Evolutionary conservation across 2,888 invertebrate genomes (phyloP), one percentile per base, ranked within the genome.

Genomic region (Drosophila meridionalis): DNA sequence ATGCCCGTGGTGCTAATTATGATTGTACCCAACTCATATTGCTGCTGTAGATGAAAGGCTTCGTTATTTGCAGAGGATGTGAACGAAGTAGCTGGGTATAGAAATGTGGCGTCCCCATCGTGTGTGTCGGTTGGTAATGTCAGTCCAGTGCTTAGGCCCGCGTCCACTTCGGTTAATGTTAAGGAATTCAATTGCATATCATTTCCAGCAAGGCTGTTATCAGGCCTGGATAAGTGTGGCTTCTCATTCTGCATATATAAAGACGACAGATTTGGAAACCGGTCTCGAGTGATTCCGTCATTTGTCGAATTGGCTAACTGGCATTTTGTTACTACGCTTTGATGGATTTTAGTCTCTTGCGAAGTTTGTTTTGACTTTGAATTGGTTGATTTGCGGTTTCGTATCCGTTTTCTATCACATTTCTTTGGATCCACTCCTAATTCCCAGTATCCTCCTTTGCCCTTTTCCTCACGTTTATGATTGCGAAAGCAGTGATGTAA

Each of bases 371-470:
- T 68, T 32, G 40, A 20, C 28, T 75, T 85, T 3, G 59, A 14
- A 48, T 69, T 67, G 1, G 69, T 61, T 5, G 81, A 52, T 57
- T 91, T 92, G 0, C 91, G 83, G 74, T 92, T 92, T 4, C 93
- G 89, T 36, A 93, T 90, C 11, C 93, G 90, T 60, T 93, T 93
- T 20, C 90, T 90, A 63, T 93, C 91, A 50, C 91, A 92, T 80
- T 93, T 93, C 32, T 90, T 91, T 3, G 90, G 89, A 80, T 93
- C 93, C 3, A 93, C 90, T 0, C 93, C 92, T 20, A 93, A 73
- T 58, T 93, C 93, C 93, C 93, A 93, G 48, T 93, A 93, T 14
- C 93, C 93, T 3, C 93, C 93, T 72, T 93, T 93, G 0, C 93
- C 93, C 40, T 92, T 93, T 59, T 93, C 93, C 58, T 91, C 91